phyloP scores from a whole-genome alignment of 2,113 vertebrate genomes.

The Rhombomys opimus region DNA sequence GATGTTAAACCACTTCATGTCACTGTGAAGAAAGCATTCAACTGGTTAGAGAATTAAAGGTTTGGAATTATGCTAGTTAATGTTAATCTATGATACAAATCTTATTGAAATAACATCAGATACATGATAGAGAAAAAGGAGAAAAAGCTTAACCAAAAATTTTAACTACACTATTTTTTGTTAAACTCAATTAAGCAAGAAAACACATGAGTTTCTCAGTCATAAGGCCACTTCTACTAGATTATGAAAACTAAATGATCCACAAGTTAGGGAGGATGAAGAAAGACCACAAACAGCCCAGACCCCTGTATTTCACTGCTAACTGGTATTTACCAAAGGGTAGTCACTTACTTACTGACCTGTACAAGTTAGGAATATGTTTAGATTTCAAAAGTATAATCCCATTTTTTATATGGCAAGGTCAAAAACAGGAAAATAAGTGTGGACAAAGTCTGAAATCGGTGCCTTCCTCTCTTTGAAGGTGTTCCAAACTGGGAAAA shows the following conservation, averaged over 20 bases:
- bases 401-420: constrained; percentile 5
- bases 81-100: background rate
- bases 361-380: background rate
- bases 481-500: background rate
- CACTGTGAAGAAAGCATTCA: background rate
- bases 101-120: background rate
- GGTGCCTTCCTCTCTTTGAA: constrained; percentile 1
- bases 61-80: background rate
- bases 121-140: background rate
- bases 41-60: background rate
- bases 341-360: background rate
- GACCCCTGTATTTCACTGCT: background rate
- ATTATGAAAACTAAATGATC: constrained; percentile 40
- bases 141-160: constrained; percentile 10
- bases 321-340: constrained; percentile 11
- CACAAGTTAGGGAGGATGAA: constrained; percentile 6
- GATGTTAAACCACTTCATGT: background rate
- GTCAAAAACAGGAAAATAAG: background rate
- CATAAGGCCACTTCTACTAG: background rate
- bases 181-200: background rate
- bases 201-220: constrained; percentile 44
- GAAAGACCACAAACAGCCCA: background rate
- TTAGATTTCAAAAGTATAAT: constrained; percentile 26
- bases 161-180: background rate
- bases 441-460: constrained; percentile 34